A percentile compares a stretch with the other conserved stretches of the same genome.
Conservation (phyloP, 1,140 invertebrate species). For the Phymorhynchus buccinoides region DNA sequence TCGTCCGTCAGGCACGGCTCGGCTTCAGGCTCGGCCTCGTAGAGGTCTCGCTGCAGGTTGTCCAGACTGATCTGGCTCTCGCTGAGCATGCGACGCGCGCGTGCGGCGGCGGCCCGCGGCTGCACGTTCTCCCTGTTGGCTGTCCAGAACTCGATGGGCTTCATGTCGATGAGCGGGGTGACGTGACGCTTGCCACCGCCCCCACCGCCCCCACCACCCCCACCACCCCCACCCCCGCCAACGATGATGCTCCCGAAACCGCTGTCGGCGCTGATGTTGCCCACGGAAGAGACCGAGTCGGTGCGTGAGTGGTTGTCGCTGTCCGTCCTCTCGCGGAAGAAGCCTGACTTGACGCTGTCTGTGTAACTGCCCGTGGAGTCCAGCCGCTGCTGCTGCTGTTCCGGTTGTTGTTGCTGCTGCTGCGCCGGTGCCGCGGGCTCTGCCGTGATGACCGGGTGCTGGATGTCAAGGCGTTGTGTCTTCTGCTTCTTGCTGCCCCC, state of each 20-base stretch:
- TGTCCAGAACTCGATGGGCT: slow-evolving; percentile 75
- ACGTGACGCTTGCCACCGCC: slow-evolving; percentile 58
- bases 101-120: slow-evolving; percentile 69
- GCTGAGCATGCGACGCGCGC: slow-evolving; percentile 64
- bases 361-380: slow-evolving; percentile 63
- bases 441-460: slow-evolving; percentile 38
- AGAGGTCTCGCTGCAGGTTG: slow-evolving; percentile 70
- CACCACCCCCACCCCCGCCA: slow-evolving; percentile 51
- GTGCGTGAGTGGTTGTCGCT: slow-evolving; percentile 63
- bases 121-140: slow-evolving; percentile 72
- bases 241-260: slow-evolving; percentile 49
- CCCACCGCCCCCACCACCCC: slow-evolving; percentile 49
- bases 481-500: slow-evolving; percentile 33
- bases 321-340: slow-evolving; percentile 55
- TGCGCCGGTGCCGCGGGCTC: slow-evolving; percentile 33
- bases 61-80: slow-evolving; percentile 71
- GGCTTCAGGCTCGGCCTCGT: slow-evolving; percentile 60
- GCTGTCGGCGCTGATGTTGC: slow-evolving; percentile 59
- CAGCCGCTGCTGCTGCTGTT: slow-evolving; percentile 40
- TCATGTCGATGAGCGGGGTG: slow-evolving; percentile 74
- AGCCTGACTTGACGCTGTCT: slow-evolving; percentile 54
- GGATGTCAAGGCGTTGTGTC: slow-evolving; percentile 45
- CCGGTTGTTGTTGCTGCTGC: slow-evolving; percentile 30
- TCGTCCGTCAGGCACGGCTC: slow-evolving; percentile 69
- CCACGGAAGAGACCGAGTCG: slow-evolving; percentile 65